Conservation (phyloP, 1,140 invertebrate genomes). For the Carcinoscorpius rotundicauda region DNA sequence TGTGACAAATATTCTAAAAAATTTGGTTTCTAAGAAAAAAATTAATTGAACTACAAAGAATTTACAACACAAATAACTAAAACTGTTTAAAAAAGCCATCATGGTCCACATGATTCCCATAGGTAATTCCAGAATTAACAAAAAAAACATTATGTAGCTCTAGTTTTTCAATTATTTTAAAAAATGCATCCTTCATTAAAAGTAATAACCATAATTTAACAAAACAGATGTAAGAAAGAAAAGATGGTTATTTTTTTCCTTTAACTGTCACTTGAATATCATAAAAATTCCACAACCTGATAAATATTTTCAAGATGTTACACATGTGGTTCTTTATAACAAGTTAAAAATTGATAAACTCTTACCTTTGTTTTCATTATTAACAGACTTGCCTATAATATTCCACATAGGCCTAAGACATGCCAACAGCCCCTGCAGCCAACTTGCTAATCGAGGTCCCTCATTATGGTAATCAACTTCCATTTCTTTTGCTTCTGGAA, state of each 20-base stretch:
- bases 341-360: background rate
- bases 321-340: slow-evolving; percentile 32
- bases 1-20: too few relatives aligned
- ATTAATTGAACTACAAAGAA: too few relatives aligned
- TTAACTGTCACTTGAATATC: background rate
- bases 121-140: too few relatives aligned
- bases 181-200: too few relatives aligned
- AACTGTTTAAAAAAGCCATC: too few relatives aligned
- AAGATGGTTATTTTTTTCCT: background rate
- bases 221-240: background rate
- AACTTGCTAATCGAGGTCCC: slow-evolving; percentile 31
- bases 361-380: slow-evolving; percentile 17
- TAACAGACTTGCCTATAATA: slow-evolving; percentile 50
- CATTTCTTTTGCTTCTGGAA: slow-evolving; percentile 23
- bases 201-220: too few relatives aligned
- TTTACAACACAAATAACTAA: too few relatives aligned
- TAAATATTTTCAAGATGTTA: background rate
- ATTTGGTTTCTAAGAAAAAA: too few relatives aligned
- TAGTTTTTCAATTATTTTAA: too few relatives aligned
- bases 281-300: background rate
- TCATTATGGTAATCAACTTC: slow-evolving; percentile 14
- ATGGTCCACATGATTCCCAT: too few relatives aligned
- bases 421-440: slow-evolving; percentile 69
- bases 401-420: slow-evolving; percentile 73
- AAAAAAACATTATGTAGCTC: too few relatives aligned